phyloP scores from a whole-genome alignment of 2,888 invertebrate species.

The Calephelis perditalis region DNA sequence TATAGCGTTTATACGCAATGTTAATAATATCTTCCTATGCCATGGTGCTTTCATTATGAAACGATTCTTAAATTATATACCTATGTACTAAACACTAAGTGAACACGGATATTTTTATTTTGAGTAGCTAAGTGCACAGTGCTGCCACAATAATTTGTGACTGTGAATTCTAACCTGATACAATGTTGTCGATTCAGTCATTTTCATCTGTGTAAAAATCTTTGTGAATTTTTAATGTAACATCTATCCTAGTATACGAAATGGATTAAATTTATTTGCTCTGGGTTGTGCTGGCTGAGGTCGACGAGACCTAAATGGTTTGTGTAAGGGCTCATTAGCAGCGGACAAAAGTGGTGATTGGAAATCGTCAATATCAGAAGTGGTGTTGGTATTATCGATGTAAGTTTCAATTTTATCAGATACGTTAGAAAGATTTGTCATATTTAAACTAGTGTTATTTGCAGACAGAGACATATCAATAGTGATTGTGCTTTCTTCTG shows the following conservation, averaged over 20 bases:
- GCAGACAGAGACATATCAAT: not conserved
- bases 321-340: slow-evolving; percentile 60
- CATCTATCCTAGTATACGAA: slow-evolving; percentile 67
- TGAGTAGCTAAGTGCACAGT: slow-evolving; percentile 63
- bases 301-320: slow-evolving; percentile 60
- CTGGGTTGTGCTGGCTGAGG: slow-evolving; percentile 52
- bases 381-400: slow-evolving; percentile 15
- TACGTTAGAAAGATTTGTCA: not conserved
- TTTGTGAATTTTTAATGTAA: slow-evolving; percentile 21
- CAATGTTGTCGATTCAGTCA: slow-evolving; percentile 35
- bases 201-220: slow-evolving; percentile 43
- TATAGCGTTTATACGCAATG: not conserved
- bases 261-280: slow-evolving; percentile 65
- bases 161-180: slow-evolving; percentile 45
- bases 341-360: slow-evolving; percentile 67
- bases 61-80: slow-evolving; percentile 15
- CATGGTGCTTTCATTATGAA: slow-evolving; percentile 7
- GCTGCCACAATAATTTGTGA: slow-evolving; percentile 50
- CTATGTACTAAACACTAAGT: slow-evolving; percentile 22
- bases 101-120: slow-evolving; percentile 29
- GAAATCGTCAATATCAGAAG: slow-evolving; percentile 53
- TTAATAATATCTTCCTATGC: not conserved
- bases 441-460: not conserved
- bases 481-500: not conserved
- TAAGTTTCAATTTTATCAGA: not conserved